These are phyloP conservation scores for Dromius quadrimaculatus DNA, from an alignment of 2,888 invertebrate genomes.

Conservation along the genomic window DNA sequence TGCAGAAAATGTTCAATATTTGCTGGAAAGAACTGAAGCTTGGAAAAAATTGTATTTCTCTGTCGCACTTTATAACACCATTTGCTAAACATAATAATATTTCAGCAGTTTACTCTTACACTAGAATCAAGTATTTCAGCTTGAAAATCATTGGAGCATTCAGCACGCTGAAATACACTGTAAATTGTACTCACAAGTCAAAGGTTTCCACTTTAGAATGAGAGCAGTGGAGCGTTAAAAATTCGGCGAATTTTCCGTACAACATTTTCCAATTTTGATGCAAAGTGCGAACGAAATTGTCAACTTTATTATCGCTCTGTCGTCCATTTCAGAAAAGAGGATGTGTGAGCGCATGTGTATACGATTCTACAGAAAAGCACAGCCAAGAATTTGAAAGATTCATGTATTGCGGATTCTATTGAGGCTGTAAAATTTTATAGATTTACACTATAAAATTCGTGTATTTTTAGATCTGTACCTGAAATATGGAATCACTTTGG, in stretches of 20 bases:
- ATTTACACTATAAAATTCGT: slow-evolving; percentile 47
- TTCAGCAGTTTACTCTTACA: too few species aligned
- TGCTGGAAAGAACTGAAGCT: too few species aligned
- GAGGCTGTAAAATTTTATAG: slow-evolving; percentile 51
- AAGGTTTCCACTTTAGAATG: too few species aligned
- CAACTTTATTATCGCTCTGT: slow-evolving; percentile 49
- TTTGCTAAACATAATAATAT: too few species aligned
- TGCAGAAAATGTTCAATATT: too few species aligned
- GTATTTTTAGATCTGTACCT: slow-evolving; percentile 49
- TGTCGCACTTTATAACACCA: too few species aligned
- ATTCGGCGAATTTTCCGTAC: slow-evolving; percentile 15
- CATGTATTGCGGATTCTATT: slow-evolving; percentile 49
- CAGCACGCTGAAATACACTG: too few species aligned
- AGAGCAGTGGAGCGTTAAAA: not conserved
- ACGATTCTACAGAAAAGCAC: slow-evolving; percentile 47
- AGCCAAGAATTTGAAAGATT: slow-evolving; percentile 46
- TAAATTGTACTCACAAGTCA: too few species aligned
- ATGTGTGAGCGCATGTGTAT: slow-evolving; percentile 28
- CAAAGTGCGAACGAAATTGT: slow-evolving; percentile 50
- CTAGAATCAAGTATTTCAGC: too few species aligned
- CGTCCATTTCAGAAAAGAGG: slow-evolving; percentile 49
- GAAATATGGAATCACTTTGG: slow-evolving; percentile 45
- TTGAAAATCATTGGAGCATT: too few species aligned
- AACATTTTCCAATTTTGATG: slow-evolving; percentile 52
- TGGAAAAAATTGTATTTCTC: too few species aligned